A percentile compares a stretch with the other conserved stretches of the same genome.
Evolutionary conservation across 1,140 invertebrate genomes (phyloP).

Genomic region (Drosophila aff.): DNA sequence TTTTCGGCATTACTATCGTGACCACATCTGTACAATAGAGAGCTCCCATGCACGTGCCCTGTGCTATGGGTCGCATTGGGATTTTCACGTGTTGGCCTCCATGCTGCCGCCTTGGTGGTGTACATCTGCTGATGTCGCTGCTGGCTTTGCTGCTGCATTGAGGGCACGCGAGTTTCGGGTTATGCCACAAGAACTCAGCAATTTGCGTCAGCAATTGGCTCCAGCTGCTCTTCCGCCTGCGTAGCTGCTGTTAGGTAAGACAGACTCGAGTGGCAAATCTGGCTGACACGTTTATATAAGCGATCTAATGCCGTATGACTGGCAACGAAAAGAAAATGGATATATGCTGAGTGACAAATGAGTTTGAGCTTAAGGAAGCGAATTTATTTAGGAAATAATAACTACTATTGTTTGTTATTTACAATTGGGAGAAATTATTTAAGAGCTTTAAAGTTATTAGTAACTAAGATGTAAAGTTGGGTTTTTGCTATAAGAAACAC

Average conservation of each 20-base stretch:
- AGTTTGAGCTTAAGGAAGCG: neutral
- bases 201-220: slow-evolving; percentile 72
- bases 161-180: slow-evolving; percentile 58
- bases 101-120: slow-evolving; percentile 30
- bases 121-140: slow-evolving; percentile 25
- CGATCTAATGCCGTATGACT: slow-evolving; percentile 33
- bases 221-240: slow-evolving; percentile 22
- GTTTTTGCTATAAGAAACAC: too few species aligned
- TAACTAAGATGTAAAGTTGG: too few species aligned
- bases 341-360: neutral
- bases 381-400: neutral
- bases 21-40: neutral
- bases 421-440: neutral
- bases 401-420: neutral
- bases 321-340: slow-evolving; percentile 12
- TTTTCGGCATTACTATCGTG: neutral
- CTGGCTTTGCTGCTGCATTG: slow-evolving; percentile 11
- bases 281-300: slow-evolving; percentile 48
- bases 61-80: slow-evolving; percentile 24
- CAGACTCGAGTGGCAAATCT: slow-evolving; percentile 22
- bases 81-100: slow-evolving; percentile 64
- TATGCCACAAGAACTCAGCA: slow-evolving; percentile 71
- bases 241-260: slow-evolving; percentile 41
- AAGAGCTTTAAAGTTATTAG: neutral
- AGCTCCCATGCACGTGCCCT: slow-evolving; percentile 44